A percentile compares a stretch with the other conserved stretches of the same genome.
Conservation (phyloP, 2,888 invertebrate species). For the Caenorhabditis plicata region DNA sequence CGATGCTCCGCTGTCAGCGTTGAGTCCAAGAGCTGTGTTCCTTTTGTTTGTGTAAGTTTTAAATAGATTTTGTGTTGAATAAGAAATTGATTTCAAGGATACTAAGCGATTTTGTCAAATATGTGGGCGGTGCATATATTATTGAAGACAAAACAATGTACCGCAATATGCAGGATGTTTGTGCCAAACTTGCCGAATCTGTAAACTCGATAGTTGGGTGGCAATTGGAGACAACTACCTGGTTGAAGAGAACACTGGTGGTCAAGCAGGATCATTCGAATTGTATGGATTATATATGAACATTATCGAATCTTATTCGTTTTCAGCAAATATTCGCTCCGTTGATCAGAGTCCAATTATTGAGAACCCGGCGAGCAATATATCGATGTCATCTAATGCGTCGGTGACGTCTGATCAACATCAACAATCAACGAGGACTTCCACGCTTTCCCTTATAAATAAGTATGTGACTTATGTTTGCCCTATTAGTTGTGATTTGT, state of each 20-base stretch:
- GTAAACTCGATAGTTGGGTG: conserved; percentile 83
- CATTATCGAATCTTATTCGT: background rate
- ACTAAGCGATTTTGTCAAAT: conserved; percentile 81
- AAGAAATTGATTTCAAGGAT: conserved; percentile 68
- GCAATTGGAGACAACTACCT: conserved; percentile 85
- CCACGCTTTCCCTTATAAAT: conserved; percentile 26
- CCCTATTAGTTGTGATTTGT: background rate
- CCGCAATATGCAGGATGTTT: conserved; percentile 68
- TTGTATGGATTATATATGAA: background rate
- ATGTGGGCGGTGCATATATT: conserved; percentile 64
- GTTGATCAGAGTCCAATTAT: conserved; percentile 27
- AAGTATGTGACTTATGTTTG: conserved; percentile 3
- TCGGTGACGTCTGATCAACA: background rate
- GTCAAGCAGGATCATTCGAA: conserved; percentile 57
- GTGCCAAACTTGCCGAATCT: conserved; percentile 76
- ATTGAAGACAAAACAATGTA: conserved; percentile 74
- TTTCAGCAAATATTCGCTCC: conserved; percentile 19
- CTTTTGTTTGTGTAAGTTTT: conserved; percentile 74
- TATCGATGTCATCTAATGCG: conserved; percentile 8
- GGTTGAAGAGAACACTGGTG: conserved; percentile 71
- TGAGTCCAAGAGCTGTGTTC: conserved; percentile 79
- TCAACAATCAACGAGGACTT: conserved; percentile 12
- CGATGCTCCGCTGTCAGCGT: conserved; percentile 69
- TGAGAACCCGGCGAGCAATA: conserved; percentile 8
- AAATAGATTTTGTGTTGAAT: background rate